Base-by-base conservation (phyloP, 2,113 vertebrate species). In the Hippocampus comes region DNA sequence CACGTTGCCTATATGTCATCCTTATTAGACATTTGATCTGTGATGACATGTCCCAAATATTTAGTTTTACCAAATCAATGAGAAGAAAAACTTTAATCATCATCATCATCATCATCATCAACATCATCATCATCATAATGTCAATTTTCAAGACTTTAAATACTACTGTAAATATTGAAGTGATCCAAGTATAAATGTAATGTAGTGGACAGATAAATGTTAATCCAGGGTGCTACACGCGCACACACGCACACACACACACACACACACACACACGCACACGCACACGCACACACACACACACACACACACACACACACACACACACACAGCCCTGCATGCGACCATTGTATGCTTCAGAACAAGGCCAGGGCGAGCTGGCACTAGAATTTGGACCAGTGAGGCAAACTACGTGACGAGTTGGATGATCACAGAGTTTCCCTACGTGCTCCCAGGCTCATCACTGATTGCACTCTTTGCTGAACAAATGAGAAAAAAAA, bases 331-430 rank as follows among this genome's bases (percentile, higher is more conserved):
- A 43, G 42, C 23, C 3, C 46, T 34, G 63, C 69, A 15, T 63
- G 72, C 63, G n/a, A 51, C 61, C 56, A 74, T 84, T 86, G 82
- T 72, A 18, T 23, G 10, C 55, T 12, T 48, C 59, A 41, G 75
- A 87, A 84, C 73, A 27, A 78, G 80, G 78, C 42, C 84, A 81
- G 73, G 21, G 34, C 67, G 78, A 82, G 18, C 77, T 78, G 79
- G 84, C 81, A 77, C 65, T 14, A 25, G 77, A 81, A 88, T 69
- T 83, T 89, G 87, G 88, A 87, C 56, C 77, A 60, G 59, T 64
- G 61, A 71, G 74, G 80, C 81, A 60, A 81, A 79, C 74, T 91
- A 91, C 90, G 89, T 91, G 90, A 87, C 82, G 5, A 17, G 25
- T 60, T 57, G 79, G 76, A 86, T 78, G 82, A 77, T 81, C 72